Percentiles rank a stretch among this genome's conserved stretches.
Conservation (phyloP, 1,140 invertebrate species). For the Drosophila sucinea region DNA sequence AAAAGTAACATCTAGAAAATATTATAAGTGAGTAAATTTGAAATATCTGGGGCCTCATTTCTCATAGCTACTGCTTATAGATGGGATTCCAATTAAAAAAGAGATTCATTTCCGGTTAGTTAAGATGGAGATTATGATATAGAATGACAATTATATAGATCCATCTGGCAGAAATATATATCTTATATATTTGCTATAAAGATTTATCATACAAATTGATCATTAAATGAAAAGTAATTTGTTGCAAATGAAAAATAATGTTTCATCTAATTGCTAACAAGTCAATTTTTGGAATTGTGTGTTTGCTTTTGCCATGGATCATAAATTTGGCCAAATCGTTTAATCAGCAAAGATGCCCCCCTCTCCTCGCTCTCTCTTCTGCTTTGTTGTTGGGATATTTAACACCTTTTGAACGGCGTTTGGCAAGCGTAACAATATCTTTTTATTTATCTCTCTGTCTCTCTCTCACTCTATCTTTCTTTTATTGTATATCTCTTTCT, state of each 20-base stretch:
- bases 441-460: conserved; percentile 18
- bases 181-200: no score
- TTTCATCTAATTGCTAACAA: conserved; percentile 5
- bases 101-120: no score
- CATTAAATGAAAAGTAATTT: no score
- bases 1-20: no score
- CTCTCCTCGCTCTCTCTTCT: conserved; percentile 14
- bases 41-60: no score
- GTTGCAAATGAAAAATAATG: background rate
- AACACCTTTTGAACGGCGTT: conserved; percentile 72
- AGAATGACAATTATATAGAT: no score
- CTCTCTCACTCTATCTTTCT: conserved; percentile 16
- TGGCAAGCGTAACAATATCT: conserved; percentile 60
- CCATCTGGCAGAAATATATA: no score
- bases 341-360: conserved; percentile 43
- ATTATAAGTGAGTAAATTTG: no score
- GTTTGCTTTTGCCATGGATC: conserved; percentile 30
- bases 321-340: conserved; percentile 60
- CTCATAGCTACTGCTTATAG: no score
- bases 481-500: conserved; percentile 65
- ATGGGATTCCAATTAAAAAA: no score
- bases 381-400: conserved; percentile 39
- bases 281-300: conserved; percentile 36
- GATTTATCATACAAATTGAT: no score
- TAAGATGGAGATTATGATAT: no score